Conservation (phyloP, 2,113 vertebrate genomes). For the Poicephalus gulielmi region DNA sequence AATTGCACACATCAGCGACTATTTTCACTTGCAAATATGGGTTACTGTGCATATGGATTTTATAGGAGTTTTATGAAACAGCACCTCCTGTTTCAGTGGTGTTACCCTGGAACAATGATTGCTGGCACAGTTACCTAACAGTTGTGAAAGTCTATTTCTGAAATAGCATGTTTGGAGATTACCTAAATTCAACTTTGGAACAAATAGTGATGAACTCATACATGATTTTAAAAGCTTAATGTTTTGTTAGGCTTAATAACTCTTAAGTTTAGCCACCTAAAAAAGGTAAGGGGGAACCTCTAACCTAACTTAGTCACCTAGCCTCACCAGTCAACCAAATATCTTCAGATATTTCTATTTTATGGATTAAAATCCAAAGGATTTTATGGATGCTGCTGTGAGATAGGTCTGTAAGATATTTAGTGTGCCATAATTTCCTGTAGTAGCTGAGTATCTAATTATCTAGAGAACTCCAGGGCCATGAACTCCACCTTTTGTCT, state of each 20-base stretch:
- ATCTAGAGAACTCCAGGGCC: not conserved
- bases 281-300: not conserved
- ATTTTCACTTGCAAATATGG: conserved; percentile 25
- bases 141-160: not conserved
- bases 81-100: not conserved
- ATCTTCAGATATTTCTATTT: not conserved
- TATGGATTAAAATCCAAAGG: not conserved
- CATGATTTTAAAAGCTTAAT: not conserved
- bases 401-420: not conserved
- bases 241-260: not conserved
- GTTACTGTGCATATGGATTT: not conserved
- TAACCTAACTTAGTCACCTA: not conserved
- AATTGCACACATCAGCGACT: not conserved
- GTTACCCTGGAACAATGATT: not conserved
- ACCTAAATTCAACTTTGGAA: not conserved
- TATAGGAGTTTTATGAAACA: not conserved
- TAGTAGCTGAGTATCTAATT: not conserved
- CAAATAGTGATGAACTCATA: not conserved
- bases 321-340: not conserved
- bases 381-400: not conserved
- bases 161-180: not conserved
- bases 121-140: not conserved
- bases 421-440: not conserved
- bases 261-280: not conserved
- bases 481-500: not conserved